Conservation (phyloP, 2,797 vertebrate species). For the Melanotaenia parkinsoni region DNA sequence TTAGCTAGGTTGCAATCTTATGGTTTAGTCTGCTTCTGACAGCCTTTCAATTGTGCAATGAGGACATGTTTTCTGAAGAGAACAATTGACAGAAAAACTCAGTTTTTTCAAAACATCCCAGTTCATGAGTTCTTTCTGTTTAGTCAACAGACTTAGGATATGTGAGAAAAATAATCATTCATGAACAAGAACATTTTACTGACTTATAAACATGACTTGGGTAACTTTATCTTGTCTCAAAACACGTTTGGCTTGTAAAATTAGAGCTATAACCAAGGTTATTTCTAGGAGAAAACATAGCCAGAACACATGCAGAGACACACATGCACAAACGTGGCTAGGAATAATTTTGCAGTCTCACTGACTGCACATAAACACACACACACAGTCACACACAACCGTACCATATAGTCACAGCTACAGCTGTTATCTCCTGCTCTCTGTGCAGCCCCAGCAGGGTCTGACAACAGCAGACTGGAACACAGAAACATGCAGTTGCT, state of each 20-base stretch:
- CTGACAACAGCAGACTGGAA: constrained; percentile 56
- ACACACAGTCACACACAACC: neutral
- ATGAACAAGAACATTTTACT: neutral
- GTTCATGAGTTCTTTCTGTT: neutral
- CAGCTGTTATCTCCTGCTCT: constrained; percentile 42
- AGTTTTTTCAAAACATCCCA: no score
- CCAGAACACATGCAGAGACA: neutral
- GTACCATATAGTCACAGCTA: constrained; percentile 16
- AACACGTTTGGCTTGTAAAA: neutral
- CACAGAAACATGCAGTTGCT: constrained; percentile 45
- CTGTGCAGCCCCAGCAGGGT: constrained; percentile 53
- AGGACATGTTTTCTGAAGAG: no score
- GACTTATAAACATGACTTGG: neutral
- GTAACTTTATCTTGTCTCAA: no score
- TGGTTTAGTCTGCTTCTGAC: no score
- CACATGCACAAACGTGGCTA: neutral
- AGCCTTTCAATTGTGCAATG: no score
- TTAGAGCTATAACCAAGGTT: neutral
- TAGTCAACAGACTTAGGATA: neutral
- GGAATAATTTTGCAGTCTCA: neutral
- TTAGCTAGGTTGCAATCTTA: no score
- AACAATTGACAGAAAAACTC: no score
- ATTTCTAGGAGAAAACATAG: neutral
- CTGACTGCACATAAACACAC: neutral
- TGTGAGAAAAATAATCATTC: neutral